Evolutionary conservation across 2,888 invertebrate genomes (phyloP).

Genomic region (Deladenus siricidicola): DNA sequence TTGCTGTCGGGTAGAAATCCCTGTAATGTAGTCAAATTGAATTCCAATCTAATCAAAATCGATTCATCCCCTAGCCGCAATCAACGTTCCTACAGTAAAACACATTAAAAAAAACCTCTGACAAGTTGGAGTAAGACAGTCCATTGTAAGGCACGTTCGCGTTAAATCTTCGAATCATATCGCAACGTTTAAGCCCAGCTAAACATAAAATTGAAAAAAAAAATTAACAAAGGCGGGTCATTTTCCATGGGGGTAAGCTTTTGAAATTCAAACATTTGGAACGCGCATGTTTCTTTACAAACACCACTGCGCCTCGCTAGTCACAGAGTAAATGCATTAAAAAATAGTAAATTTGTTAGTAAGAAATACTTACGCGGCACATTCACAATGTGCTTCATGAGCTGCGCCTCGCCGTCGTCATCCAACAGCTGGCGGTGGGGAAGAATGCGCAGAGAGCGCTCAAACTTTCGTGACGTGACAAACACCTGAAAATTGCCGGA

Average conservation of each 20-base stretch:
- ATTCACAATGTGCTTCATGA: conserved; percentile 65
- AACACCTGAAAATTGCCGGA: conserved; percentile 79
- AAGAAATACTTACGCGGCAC: conserved; percentile 38
- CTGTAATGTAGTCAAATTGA: conserved; percentile 63
- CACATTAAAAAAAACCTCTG: too few species aligned
- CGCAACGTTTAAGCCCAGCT: conserved; percentile 64
- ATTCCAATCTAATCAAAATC: too few species aligned
- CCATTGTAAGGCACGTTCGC: conserved; percentile 96
- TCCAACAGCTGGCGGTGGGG: conserved; percentile 76
- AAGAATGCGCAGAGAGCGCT: conserved; percentile 77
- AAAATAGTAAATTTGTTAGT: too few species aligned
- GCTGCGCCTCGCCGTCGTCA: conserved; percentile 86
- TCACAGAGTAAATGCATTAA: too few species aligned
- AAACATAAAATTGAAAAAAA: too few species aligned
- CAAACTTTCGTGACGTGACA: conserved; percentile 60
- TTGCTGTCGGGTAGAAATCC: conserved; percentile 81
- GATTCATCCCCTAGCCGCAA: too few species aligned
- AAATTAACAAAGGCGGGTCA: background rate
- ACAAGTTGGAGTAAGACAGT: conserved; percentile 84
- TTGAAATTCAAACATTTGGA: too few species aligned
- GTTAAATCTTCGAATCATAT: conserved; percentile 87
- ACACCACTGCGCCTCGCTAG: too few species aligned
- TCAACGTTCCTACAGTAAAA: too few species aligned
- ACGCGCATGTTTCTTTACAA: too few species aligned
- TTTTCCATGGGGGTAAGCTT: background rate